Base-by-base conservation (phyloP, 1,140 invertebrate species). In the Parasteatoda tepidariorum region DNA sequence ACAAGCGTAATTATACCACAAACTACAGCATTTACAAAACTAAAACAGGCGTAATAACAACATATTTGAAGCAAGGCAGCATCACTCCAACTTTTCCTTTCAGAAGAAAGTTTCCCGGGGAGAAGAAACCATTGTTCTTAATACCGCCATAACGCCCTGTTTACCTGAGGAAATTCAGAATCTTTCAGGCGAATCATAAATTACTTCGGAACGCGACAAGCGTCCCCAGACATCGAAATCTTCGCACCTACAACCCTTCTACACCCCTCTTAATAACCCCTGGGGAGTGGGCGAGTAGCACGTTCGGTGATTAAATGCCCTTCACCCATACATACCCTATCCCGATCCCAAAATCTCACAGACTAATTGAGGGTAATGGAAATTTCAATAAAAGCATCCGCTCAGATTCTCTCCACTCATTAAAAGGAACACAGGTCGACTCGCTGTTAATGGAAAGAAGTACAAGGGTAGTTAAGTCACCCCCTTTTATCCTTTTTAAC, bases 361-460 rank as follows among this genome's bases (percentile, higher is more conserved):
- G 38, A 41, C 38, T 41, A 41, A 41, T 41, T 41, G 38, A 13
- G 38, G 38, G 55, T 15, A 70, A 70, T 70, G 67, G 67, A 70
- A 70, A 70, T 70, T 70, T 70, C 67, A 70, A 70, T 70, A 70
- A 70, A 70, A 30, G 38, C 5, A 5, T 41, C 5, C 13, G 38
- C 38, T 41, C 38, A 41, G 38, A 41, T 41, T 41, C 67, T 22
- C 67, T 64, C 28, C 62, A 13, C 62, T 41, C 38, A 41, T 41
- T 41, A 41, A 41, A 13, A 6, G 38, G 38, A 41, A 41, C 38
- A 41, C 38, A 41, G 38, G 38, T 41, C 38, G 38, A 26, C 62
- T 64, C n/a, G n/a, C 3, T 11, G 62, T 64, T 31, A 30, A 64
- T 15, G 62, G 62, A 64, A 33, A 18, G 26, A 31, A 15, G 62